phyloP scores from a whole-genome alignment of 2,113 vertebrate species.

The Aleadryas rufinucha region DNA sequence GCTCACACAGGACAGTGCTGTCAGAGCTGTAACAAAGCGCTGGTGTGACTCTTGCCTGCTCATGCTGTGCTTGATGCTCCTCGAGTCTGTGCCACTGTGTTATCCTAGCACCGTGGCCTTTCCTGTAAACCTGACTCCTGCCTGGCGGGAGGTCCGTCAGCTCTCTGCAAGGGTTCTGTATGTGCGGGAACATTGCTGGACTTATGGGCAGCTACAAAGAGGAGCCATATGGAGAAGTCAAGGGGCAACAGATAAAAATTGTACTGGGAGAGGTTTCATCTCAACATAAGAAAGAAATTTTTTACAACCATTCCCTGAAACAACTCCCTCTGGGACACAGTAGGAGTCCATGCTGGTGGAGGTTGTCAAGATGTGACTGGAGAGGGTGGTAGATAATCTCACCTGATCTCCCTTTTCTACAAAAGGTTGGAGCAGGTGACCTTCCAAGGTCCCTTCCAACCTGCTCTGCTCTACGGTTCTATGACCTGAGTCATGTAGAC shows the following conservation, averaged over 20 bases:
- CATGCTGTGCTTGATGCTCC: not conserved
- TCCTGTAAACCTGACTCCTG: not conserved
- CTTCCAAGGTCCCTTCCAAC: not conserved
- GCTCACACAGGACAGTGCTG: accelerated
- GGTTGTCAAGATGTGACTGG: not conserved
- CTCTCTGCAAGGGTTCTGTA: not conserved
- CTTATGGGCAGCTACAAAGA: not conserved
- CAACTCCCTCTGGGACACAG: not conserved
- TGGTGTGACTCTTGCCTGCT: not conserved
- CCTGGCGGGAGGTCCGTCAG: not conserved
- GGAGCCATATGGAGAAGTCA: not conserved
- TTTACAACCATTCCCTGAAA: not conserved
- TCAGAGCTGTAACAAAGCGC: accelerated
- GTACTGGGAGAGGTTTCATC: not conserved
- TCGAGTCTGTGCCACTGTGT: not conserved
- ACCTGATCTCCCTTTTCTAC: not conserved
- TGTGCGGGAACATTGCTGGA: not conserved
- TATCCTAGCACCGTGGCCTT: not conserved
- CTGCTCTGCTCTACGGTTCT: not conserved
- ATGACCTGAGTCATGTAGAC: accelerated
- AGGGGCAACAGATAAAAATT: not conserved
- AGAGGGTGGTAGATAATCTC: not conserved
- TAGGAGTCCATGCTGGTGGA: accelerated
- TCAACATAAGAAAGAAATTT: not conserved
- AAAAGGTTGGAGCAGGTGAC: not conserved